Evolutionary conservation across 2,797 vertebrate species (phyloP).

Genomic region (Falco berigora): DNA sequence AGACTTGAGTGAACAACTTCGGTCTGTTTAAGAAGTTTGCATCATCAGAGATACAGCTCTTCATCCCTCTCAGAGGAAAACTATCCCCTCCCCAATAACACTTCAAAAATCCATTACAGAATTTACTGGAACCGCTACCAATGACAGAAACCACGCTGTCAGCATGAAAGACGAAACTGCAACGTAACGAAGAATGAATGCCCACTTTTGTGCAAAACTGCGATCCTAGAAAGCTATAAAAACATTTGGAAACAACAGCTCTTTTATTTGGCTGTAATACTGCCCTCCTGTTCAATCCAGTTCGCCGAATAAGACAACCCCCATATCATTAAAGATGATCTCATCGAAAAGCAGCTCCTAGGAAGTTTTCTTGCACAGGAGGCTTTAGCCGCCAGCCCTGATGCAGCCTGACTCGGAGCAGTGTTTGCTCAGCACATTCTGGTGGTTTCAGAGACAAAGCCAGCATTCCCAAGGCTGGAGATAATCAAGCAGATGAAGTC

Average conservation of each 20-base stretch:
- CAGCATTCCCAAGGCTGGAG: not conserved
- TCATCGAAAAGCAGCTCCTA: not conserved
- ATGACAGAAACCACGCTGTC: not conserved
- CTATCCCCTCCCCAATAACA: not conserved
- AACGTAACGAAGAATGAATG: not conserved
- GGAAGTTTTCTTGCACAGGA: not conserved
- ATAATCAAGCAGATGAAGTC: conserved; percentile 50
- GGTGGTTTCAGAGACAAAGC: conserved; percentile 6
- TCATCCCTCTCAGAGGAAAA: not conserved
- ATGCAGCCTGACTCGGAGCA: not conserved
- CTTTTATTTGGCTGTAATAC: not conserved
- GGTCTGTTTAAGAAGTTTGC: not conserved
- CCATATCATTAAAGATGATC: not conserved
- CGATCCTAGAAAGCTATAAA: conserved; percentile 1
- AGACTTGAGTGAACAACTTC: not conserved
- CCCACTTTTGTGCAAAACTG: not conserved
- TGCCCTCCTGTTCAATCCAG: not conserved
- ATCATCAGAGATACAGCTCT: not conserved
- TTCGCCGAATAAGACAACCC: not conserved
- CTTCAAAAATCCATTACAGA: not conserved
- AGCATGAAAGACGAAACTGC: not conserved
- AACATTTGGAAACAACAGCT: not conserved
- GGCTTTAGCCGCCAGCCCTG: not conserved
- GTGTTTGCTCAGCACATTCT: conserved; percentile 34
- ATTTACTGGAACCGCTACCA: not conserved